These are phyloP conservation scores for Xenopus tropicalis DNA, from an alignment of 2,113 vertebrate species.

Conservation along the genomic window UCB_Xtro_10.0 CM004446.2:70839501-70840000, in stretches of 20 bases:
- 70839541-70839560: constrained; percentile 66
- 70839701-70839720: constrained; percentile 73
- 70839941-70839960: constrained; percentile 43
- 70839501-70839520: not conserved
- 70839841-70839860: too few species aligned
- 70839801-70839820: constrained; percentile 59
- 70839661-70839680: constrained; percentile 80
- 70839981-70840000: constrained; percentile 16
- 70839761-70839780: constrained; percentile 68
- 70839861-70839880: too few species aligned
- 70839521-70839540: constrained; percentile 45
- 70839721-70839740: constrained; percentile 73
- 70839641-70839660: constrained; percentile 81
- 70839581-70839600: constrained; percentile 69
- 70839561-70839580: constrained; percentile 68
- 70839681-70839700: constrained; percentile 76
- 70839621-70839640: constrained; percentile 83
- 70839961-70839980: constrained; percentile 37
- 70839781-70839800: constrained; percentile 71
- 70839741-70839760: constrained; percentile 75
- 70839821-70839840: constrained; percentile 52
- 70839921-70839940: constrained; percentile 40
- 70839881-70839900: constrained; percentile 53
- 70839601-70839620: constrained; percentile 78
- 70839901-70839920: constrained; percentile 33